Evolutionary conservation across 2,797 vertebrate species (phyloP).

Genomic region (Helicolenus hilgendorfi): DNA sequence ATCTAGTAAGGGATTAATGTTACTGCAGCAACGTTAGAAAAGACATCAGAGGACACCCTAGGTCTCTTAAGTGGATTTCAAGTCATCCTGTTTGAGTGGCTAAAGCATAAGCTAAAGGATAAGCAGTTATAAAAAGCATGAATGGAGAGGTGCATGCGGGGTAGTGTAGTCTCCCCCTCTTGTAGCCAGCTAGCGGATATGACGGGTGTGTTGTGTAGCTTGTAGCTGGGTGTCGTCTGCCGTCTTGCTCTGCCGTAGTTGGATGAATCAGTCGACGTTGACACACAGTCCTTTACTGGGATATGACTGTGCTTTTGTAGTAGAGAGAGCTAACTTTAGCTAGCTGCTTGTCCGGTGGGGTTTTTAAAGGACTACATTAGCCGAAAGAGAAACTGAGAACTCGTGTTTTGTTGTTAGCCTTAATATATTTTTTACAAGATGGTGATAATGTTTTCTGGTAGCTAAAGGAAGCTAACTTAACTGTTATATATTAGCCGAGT

Average conservation of each 20-base stretch:
- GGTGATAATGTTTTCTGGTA: not conserved
- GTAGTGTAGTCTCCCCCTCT: slow-evolving; percentile 46
- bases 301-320: slow-evolving; percentile 80
- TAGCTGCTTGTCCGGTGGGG: slow-evolving; percentile 19
- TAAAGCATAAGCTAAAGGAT: slow-evolving; percentile 31
- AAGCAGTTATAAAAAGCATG: slow-evolving; percentile 62
- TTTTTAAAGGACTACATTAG: slow-evolving; percentile 39
- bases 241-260: slow-evolving; percentile 60
- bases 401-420: slow-evolving; percentile 30
- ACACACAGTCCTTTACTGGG: slow-evolving; percentile 55
- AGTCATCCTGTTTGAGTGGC: slow-evolving; percentile 53
- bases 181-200: slow-evolving; percentile 32
- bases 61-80: slow-evolving; percentile 62
- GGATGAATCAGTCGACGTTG: slow-evolving; percentile 82
- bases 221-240: slow-evolving; percentile 67
- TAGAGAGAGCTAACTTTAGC: slow-evolving; percentile 77
- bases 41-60: slow-evolving; percentile 20
- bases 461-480: slow-evolving; percentile 55
- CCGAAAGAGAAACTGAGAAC: slow-evolving; percentile 14
- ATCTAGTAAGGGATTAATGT: not conserved
- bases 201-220: slow-evolving; percentile 39
- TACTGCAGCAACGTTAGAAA: not conserved
- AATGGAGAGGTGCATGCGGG: slow-evolving; percentile 33
- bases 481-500: slow-evolving; percentile 34
- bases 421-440: slow-evolving; percentile 14